Evolutionary conservation across 2,888 invertebrate genomes (phyloP), one percentile per base, ranked within the genome.

Genomic region (Ophion costatus): DNA sequence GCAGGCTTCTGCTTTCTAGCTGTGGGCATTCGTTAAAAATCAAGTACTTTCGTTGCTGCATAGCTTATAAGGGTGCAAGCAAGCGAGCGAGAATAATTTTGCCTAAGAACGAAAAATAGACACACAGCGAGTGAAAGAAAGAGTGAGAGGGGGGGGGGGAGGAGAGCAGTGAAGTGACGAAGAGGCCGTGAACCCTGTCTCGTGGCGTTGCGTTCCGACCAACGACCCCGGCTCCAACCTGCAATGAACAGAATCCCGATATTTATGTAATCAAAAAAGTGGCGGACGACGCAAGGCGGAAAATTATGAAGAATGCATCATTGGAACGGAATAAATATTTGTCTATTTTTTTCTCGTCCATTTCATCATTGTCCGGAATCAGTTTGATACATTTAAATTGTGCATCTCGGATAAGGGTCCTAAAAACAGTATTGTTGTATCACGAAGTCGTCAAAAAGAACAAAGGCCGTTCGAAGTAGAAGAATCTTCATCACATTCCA

Each of bases 11-110:
- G 74, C 51, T 75, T 80, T 78, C 77, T 74, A 51, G 84, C 79
- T 71, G 51, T 74, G 33, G 78, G 85, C 77, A 81, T 87, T 87
- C 85, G 83, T 87, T 83, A 87, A 87, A 85, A 85, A 80, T 87
- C 86, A 86, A 86, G 84, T 84, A 80, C 82, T 59, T 74, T 75
- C 82, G 77, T 79, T 82, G 83, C 80, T 59, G 66, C 84, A 80
- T 76, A 74, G 79, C 75, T 45, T 82, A 85, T 79, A 61, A 80
- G 84, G 51, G 78, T 71, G 70, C 70, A 71, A 59, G 79, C 82
- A 85, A 85, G 76, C 82, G 80, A 76, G 82, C 80, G 85, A 85
- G 59, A 85, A 82, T 85, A 85, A 82, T 85, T 85, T 74, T 33
- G 33, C 56, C 66, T 66, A 38, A 64, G 70, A 75, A 57, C 33